Conservation (phyloP, 37 sponge, comb jelly and placozoan species). For the Agelas oroides region DNA sequence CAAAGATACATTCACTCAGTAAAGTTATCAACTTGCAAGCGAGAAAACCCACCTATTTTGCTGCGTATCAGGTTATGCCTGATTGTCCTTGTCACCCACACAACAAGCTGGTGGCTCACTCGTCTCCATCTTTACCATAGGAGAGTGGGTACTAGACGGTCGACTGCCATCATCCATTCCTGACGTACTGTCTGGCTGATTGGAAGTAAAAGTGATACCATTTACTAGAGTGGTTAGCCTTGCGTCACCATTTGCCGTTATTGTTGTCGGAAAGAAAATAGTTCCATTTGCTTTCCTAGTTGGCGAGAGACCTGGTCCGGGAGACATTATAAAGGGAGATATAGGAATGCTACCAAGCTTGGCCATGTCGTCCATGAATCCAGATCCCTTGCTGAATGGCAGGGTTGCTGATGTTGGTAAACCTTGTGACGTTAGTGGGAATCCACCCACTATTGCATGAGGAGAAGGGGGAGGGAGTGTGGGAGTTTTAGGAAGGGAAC, state of each 20-base stretch:
- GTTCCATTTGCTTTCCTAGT: constrained; percentile 32
- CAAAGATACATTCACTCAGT: too few species aligned
- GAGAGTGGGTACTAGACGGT: constrained; percentile 2
- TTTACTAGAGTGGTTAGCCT: constrained; percentile 58
- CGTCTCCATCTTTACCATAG: constrained; percentile 60
- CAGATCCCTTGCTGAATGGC: constrained; percentile 43
- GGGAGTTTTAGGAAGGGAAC: constrained; percentile 81
- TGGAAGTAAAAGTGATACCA: constrained; percentile 29
- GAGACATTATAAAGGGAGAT: constrained; percentile 72
- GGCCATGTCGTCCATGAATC: constrained; percentile 60
- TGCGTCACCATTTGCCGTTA: constrained; percentile 68
- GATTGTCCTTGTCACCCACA: constrained; percentile 45
- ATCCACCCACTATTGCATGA: constrained; percentile 68
- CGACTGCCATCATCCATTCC: constrained; percentile 26
- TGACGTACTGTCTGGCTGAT: constrained; percentile 2
- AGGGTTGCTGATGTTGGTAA: constrained; percentile 58
- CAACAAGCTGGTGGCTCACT: constrained; percentile 39
- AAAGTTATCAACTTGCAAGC: too few species aligned
- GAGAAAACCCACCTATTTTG: too few species aligned
- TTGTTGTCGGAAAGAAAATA: constrained; percentile 74
- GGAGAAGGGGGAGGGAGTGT: constrained; percentile 93
- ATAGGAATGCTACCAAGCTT: constrained; percentile 36
- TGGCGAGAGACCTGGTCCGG: constrained; percentile 50
- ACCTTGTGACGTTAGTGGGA: constrained; percentile 60
- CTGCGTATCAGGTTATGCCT: too few species aligned